Base-by-base conservation (phyloP, 2,888 invertebrate genomes). In the Polyploca ridens region DNA sequence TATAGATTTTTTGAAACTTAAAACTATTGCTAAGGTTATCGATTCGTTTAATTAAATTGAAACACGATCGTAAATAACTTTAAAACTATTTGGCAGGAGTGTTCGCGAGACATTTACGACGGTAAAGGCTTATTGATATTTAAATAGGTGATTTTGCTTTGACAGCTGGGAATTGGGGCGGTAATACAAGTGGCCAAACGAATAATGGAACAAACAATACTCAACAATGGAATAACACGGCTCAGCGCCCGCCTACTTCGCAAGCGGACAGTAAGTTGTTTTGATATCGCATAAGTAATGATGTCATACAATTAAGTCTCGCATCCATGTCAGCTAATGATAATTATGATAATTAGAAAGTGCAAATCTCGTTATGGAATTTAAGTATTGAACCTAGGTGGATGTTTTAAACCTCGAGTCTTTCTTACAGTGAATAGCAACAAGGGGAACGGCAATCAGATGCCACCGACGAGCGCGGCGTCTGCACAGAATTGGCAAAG, bases 111-210 rank as follows among this genome's bases (percentile, higher is more conserved):
- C 61, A 61, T 19, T 61, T 41, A 27, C 61, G 54, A 54, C 54
- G 54, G 16, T 54, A 54, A 54, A 54, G 54, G 54, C 54, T 54
- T 41, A 61, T 61, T 61, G 61, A 61, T 61, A 61, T 61, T 61
- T 54, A 62, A 63, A 63, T 63, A 60, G 44, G 62, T 63, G 61
- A 63, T 74, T 80, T 83, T 84, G 76, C 69, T 78, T 84, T 80
- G 74, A 77, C 87, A 91, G 91, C 93, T 85, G 94, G 91, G 78
- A 94, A 92, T 84, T 94, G 94, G 94, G 93, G 93, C 80, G 88
- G 90, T 76, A 90, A 87, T 84, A 89, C 90, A 75, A 87, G 90
- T 80, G 90, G 89, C 77, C 92, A 90, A 84, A 83, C 90, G 68
- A 92, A 89, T 86, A 91, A 88, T 83, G 88, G 88, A 74, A 82